Base-by-base conservation (phyloP, 2,888 invertebrate genomes). In the Clepsis dumicolana region DNA sequence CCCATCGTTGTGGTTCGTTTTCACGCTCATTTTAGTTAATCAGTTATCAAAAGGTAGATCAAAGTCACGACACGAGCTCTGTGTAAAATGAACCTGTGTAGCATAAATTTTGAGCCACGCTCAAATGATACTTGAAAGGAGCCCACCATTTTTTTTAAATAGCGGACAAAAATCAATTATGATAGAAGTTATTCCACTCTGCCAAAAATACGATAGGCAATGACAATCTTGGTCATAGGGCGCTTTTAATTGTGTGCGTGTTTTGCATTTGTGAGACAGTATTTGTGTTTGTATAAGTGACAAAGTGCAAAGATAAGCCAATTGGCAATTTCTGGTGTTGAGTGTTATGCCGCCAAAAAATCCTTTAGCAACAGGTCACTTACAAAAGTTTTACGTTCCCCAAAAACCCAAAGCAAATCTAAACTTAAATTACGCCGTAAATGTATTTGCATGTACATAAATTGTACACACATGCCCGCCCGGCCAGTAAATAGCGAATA, bases 401-500 rank as follows among this genome's bases (percentile, higher is more conserved):
- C 2, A 29, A 8, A 29, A 29, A 29, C 5, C 8, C 12, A 35
- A 35, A 35, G n/a, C n/a, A 10, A 16, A 41, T 41, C 2, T 41
- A 16, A 41, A 1, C 41, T 35, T 8, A 44, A 44, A 18, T 2
- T 16, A 16, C 8, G 8, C 16, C 14, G n/a, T 24, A 16, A 59
- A 41, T 38, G 5, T 25, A 24, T 52, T 25, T 8, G 16, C 8
- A 57, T 24, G n/a, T 16, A 65, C 27, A 52, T 59, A n/a, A 32
- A 32, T 32, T 29, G 29, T 25, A 48, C 32, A 44, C 29, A 44
- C 29, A 32, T 38, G 4, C 10, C 57, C 10, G 25, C 24, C 35
- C 32, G 38, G 59, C 52, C 53, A 60, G 41, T 65, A 65, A 65
- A 60, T 41, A 65, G 57, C 32, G 52, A 60, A 60, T 48, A 65